These are phyloP conservation scores for Heliconius eleuchia DNA, from an alignment of 1,140 invertebrate genomes.

Conservation along the genomic window DNA sequence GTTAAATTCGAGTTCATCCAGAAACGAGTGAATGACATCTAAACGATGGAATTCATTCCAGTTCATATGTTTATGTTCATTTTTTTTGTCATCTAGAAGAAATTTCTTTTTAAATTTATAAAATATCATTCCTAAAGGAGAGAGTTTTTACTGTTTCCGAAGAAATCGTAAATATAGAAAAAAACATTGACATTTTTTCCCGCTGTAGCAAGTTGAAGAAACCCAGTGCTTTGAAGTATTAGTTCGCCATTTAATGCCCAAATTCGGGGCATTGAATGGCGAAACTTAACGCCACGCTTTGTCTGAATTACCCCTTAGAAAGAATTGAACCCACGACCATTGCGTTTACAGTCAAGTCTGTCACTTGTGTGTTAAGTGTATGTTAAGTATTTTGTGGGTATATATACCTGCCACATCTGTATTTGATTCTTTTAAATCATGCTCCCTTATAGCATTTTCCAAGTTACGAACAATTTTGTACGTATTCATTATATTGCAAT, in stretches of 20 bases:
- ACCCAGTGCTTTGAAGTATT: no score
- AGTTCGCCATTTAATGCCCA: no score
- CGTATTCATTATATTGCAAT: neutral
- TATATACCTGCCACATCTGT: neutral
- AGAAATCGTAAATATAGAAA: no score
- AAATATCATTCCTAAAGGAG: neutral
- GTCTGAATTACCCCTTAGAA: no score
- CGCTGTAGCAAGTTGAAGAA: no score
- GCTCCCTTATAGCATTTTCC: neutral
- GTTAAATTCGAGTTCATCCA: constrained; percentile 58
- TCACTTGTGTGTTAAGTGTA: neutral
- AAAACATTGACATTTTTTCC: no score
- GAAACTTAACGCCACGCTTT: no score
- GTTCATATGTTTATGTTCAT: constrained; percentile 41
- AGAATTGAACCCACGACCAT: no score
- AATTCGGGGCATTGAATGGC: no score
- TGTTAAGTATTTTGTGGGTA: neutral
- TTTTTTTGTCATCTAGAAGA: constrained; percentile 20
- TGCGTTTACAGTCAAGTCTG: neutral
- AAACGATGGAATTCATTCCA: constrained; percentile 64
- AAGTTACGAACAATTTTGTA: neutral
- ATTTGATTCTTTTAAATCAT: constrained; percentile 6
- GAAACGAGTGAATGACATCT: constrained; percentile 58
- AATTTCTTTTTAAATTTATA: neutral
- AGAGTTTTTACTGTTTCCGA: no score